phyloP scores from a whole-genome alignment of 2,113 vertebrate genomes.

The Nansenia antarctica region DNA sequence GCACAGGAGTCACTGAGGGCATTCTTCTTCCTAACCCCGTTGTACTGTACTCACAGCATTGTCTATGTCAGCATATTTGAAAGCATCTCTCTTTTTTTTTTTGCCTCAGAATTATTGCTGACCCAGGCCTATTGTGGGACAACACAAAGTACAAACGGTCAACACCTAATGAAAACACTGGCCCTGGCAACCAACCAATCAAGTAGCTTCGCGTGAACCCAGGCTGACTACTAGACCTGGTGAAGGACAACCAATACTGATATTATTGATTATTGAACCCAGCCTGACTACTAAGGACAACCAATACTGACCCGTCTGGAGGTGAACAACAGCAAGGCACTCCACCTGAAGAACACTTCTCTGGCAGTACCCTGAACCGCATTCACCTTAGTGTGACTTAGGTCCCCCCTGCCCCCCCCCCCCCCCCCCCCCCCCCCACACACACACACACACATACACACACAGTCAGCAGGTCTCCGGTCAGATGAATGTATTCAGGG shows the following conservation, averaged over 20 bases:
- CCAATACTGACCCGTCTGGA: no score
- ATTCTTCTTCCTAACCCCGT: background rate
- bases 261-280: background rate
- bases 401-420: slow-evolving; percentile 74
- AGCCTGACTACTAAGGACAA: background rate
- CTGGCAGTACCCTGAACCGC: slow-evolving; percentile 70
- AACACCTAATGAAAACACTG: background rate
- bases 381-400: slow-evolving; percentile 91
- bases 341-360: background rate
- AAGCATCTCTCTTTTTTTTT: slow-evolving; percentile 16
- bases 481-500: slow-evolving; percentile 29
- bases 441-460: slow-evolving; percentile 42
- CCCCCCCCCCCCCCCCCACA: slow-evolving; percentile 57
- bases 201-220: background rate
- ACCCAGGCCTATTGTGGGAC: slow-evolving; percentile 64
- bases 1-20: background rate
- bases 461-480: slow-evolving; percentile 8
- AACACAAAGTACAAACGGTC: background rate
- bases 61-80: background rate
- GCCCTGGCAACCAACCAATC: slow-evolving; percentile 4
- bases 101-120: slow-evolving; percentile 90
- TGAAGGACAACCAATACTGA: no score
- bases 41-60: background rate
- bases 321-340: background rate
- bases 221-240: background rate